A percentile compares a stretch with the other conserved stretches of the same genome.
Evolutionary conservation across 2,888 invertebrate genomes (phyloP).

Genomic region (Apotomis capreana): DNA sequence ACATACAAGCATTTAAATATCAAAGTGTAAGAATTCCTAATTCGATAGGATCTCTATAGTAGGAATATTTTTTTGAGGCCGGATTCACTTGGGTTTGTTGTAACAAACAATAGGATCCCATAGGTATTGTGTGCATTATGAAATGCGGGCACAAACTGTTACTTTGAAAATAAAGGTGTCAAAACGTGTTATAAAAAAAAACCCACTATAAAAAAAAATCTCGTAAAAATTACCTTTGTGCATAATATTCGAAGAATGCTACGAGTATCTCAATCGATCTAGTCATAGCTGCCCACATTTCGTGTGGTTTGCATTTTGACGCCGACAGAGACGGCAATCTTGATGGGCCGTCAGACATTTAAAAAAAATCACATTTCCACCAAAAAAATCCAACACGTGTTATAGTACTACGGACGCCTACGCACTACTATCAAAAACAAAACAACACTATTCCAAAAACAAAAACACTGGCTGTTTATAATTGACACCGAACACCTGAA

Average conservation of each 20-base stretch:
- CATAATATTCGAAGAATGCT: conserved; percentile 92
- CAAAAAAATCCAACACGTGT: conserved; percentile 33
- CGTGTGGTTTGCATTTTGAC: conserved; percentile 82
- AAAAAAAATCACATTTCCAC: conserved; percentile 53
- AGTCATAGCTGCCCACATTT: conserved; percentile 92
- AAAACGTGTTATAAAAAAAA: not conserved
- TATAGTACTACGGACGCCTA: conserved; percentile 50
- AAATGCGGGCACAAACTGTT: too few species aligned
- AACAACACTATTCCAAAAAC: conserved; percentile 11
- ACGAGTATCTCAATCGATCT: conserved; percentile 91
- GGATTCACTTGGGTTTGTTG: too few species aligned
- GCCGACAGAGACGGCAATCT: conserved; percentile 60
- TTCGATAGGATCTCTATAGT: too few species aligned
- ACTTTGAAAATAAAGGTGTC: too few species aligned
- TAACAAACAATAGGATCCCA: too few species aligned
- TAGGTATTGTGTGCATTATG: too few species aligned
- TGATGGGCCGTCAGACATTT: conserved; percentile 76
- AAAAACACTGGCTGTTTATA: conserved; percentile 22
- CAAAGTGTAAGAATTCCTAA: too few species aligned
- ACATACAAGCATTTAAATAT: too few species aligned
- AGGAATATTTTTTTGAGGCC: too few species aligned
- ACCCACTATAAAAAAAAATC: too few species aligned
- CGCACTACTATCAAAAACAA: conserved; percentile 40
- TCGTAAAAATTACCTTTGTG: conserved; percentile 83
- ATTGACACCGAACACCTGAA: conserved; percentile 46